A percentile compares a stretch with the other conserved stretches of the same genome.
Evolutionary conservation across 2,888 invertebrate species (phyloP).

Genomic region (Stenoptilia bipunctidactyla): DNA sequence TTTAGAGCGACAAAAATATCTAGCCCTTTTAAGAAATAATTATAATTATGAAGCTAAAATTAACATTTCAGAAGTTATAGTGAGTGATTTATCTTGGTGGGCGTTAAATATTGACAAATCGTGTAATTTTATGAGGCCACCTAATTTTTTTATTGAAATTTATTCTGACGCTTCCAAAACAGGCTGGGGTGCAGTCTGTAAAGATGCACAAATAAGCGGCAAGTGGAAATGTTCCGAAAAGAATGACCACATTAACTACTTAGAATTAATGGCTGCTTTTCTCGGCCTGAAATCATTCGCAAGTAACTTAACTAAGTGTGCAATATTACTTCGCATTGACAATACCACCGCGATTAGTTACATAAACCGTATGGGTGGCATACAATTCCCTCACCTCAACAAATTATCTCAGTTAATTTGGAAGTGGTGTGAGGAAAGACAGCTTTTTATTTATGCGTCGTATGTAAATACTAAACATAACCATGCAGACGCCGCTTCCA

Average conservation of each 20-base stretch:
- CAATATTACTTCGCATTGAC: slow-evolving; percentile 5
- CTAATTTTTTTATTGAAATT: slow-evolving; percentile 3
- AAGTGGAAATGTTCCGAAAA: neutral
- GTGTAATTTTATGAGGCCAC: neutral
- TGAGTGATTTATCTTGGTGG: slow-evolving; percentile 5
- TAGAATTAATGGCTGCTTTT: slow-evolving; percentile 5
- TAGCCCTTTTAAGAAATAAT: neutral
- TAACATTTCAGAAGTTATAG: neutral
- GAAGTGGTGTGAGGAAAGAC: slow-evolving; percentile 12
- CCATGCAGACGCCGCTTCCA: slow-evolving; percentile 13
- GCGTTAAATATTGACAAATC: neutral
- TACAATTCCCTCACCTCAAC: slow-evolving; percentile 10
- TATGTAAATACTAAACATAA: slow-evolving; percentile 22
- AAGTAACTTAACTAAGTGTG: neutral
- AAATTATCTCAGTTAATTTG: slow-evolving; percentile 7
- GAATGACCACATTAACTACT: neutral
- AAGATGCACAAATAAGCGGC: slow-evolving; percentile 1
- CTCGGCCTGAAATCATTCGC: slow-evolving; percentile 4
- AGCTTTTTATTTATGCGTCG: slow-evolving; percentile 17
- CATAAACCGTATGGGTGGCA: slow-evolving; percentile 9
- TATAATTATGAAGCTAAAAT: slow-evolving; percentile 3
- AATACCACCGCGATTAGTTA: slow-evolving; percentile 4
- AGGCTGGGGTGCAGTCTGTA: slow-evolving; percentile 4
- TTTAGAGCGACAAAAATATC: slow-evolving; percentile 3
- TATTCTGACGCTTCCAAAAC: slow-evolving; percentile 2